Conservation (phyloP, 1,140 invertebrate species). For the Solenopsis invicta region DNA sequence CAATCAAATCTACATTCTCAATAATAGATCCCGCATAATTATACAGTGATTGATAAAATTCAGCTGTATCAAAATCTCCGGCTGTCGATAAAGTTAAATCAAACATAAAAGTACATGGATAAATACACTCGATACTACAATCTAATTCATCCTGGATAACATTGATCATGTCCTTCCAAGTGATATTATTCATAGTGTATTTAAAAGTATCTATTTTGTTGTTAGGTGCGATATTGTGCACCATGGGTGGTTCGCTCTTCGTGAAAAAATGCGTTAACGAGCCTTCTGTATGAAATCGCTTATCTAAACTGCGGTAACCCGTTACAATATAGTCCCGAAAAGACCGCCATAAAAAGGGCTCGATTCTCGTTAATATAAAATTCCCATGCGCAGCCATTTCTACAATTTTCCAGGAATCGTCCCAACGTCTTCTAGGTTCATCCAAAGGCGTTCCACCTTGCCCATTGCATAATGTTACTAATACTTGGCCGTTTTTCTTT, state of each 20-base stretch:
- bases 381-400: constrained; percentile 88
- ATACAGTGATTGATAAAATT: constrained; percentile 81
- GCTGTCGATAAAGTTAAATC: constrained; percentile 81
- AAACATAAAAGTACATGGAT: constrained; percentile 79
- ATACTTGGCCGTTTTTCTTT: constrained; percentile 82
- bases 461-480: constrained; percentile 89
- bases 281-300: constrained; percentile 87
- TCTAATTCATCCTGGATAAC: not conserved
- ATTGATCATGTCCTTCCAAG: constrained; percentile 66
- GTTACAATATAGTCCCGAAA: constrained; percentile 85
- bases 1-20: constrained; percentile 79
- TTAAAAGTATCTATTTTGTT: constrained; percentile 53
- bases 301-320: constrained; percentile 88
- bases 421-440: constrained; percentile 86
- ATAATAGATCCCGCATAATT: constrained; percentile 82
- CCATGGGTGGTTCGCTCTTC: constrained; percentile 62
- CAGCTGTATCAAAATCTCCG: constrained; percentile 70
- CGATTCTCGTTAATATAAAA: constrained; percentile 85
- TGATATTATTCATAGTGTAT: constrained; percentile 33
- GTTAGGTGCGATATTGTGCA: constrained; percentile 67
- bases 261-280: constrained; percentile 87
- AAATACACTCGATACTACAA: constrained; percentile 56
- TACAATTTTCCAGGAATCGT: constrained; percentile 89
- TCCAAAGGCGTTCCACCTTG: constrained; percentile 89
- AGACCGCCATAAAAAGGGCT: constrained; percentile 83